phyloP scores from a whole-genome alignment of 2,888 invertebrate species.

The Lasius platythorax region DNA sequence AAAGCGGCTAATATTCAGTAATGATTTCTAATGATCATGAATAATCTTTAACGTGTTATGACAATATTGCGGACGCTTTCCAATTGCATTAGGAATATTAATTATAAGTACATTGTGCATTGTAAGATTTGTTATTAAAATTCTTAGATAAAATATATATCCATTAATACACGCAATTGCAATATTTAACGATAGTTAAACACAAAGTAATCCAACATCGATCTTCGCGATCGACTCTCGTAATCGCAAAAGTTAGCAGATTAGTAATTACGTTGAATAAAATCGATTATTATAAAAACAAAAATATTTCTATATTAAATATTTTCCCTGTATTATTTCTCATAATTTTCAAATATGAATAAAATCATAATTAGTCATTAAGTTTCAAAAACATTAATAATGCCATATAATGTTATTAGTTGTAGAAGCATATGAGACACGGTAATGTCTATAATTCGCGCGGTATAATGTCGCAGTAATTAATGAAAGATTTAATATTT shows the following conservation, averaged over 20 bases:
- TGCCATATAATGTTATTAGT: not conserved
- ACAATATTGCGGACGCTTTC: not conserved
- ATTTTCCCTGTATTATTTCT: not conserved
- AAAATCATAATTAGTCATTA: not conserved
- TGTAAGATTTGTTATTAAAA: not conserved
- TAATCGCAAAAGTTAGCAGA: not conserved
- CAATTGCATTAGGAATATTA: not conserved
- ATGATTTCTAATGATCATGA: constrained; percentile 23
- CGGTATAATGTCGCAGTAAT: not conserved
- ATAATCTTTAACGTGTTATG: not conserved
- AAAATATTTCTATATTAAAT: constrained; percentile 6
- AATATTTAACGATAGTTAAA: not conserved
- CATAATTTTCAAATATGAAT: not conserved
- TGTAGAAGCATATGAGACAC: not conserved
- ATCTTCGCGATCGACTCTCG: not conserved
- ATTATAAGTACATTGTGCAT: not conserved
- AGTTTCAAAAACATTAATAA: not conserved
- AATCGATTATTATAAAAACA: not conserved
- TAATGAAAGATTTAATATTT: not conserved
- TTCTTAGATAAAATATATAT: not conserved
- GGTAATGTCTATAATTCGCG: not conserved
- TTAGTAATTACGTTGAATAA: constrained; percentile 3
- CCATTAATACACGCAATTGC: not conserved
- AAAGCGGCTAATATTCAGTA: no score
- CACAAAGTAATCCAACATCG: not conserved